Evolutionary conservation across 2,888 invertebrate species (phyloP).

Genomic region (Aquatica leii): DNA sequence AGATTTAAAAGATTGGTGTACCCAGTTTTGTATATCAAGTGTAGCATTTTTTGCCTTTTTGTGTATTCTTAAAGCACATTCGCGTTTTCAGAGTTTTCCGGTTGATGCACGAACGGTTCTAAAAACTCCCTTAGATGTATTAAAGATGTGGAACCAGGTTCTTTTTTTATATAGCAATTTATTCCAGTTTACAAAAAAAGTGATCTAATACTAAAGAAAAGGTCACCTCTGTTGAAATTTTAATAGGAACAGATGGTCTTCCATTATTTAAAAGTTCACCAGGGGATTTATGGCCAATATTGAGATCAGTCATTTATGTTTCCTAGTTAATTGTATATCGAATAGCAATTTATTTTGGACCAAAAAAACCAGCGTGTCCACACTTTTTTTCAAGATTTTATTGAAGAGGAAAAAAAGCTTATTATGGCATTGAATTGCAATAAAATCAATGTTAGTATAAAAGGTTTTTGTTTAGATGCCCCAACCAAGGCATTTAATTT

Average conservation of each 20-base stretch:
- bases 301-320: not conserved
- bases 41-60: no score
- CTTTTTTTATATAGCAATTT: no score
- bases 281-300: conserved; percentile 12
- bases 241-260: conserved; percentile 12
- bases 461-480: conserved; percentile 20
- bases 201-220: not conserved
- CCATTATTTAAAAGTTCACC: conserved; percentile 10
- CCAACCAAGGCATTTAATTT: conserved; percentile 25
- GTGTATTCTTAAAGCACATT: no score
- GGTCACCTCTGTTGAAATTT: conserved; percentile 3
- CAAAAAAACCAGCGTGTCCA: conserved; percentile 11
- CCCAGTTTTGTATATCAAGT: no score
- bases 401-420: conserved; percentile 4
- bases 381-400: conserved; percentile 15
- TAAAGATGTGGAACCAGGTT: no score
- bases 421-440: conserved; percentile 2
- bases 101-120: no score
- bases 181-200: no score
- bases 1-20: no score
- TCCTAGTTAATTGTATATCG: conserved; percentile 1
- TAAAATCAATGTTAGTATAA: not conserved
- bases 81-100: no score
- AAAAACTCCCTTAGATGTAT: no score
- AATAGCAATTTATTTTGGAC: conserved; percentile 17